Conservation (phyloP, 2,113 vertebrate species). For the Peromyscus polionotus region DNA sequence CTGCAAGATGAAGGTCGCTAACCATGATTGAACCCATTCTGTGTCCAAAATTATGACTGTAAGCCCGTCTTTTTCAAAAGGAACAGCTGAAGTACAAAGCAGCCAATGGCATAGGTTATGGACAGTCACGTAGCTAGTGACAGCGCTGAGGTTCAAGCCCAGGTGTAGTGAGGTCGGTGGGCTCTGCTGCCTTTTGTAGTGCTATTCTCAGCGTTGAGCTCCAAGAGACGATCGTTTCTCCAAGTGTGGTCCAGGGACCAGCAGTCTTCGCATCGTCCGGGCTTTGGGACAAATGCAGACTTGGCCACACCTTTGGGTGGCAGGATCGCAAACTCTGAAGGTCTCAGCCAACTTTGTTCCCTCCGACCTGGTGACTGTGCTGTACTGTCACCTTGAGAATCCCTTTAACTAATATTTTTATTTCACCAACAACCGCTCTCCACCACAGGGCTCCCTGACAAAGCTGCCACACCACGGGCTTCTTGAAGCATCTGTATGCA, state of each 20-base stretch:
- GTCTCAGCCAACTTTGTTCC: background rate
- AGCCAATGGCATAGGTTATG: background rate
- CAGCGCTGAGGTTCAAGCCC: background rate
- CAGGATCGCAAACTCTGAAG: background rate
- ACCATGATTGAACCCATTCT: background rate
- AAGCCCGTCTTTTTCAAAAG: background rate
- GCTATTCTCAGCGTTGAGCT: background rate
- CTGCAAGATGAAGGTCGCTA: background rate
- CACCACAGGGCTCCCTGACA: background rate
- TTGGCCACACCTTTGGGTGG: background rate
- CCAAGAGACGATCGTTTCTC: rapidly evolving
- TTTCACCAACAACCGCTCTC: background rate
- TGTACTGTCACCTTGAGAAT: background rate
- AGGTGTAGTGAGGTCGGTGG: background rate
- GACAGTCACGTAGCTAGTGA: background rate
- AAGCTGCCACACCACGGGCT: background rate
- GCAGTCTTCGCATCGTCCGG: no score
- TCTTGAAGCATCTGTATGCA: background rate
- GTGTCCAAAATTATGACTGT: background rate
- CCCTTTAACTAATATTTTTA: conserved; percentile 4
- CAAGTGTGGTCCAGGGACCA: background rate
- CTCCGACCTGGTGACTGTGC: background rate
- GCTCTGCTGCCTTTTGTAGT: background rate
- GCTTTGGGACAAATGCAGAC: background rate
- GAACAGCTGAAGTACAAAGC: background rate